Evolutionary conservation across 2,113 vertebrate species (phyloP).

Genomic region (Dasyprocta punctata): DNA sequence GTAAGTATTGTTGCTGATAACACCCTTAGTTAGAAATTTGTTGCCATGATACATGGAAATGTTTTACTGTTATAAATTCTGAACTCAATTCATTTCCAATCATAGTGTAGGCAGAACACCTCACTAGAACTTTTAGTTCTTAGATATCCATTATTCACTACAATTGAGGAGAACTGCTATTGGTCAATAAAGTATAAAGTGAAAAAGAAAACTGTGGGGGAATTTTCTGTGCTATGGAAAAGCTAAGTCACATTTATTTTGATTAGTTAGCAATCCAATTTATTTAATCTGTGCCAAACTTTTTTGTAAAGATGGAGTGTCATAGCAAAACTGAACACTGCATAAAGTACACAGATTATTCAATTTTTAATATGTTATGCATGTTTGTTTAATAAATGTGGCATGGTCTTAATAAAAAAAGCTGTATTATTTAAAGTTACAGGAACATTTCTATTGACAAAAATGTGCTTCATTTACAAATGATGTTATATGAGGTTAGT

Average conservation of each 20-base stretch:
- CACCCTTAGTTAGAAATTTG: slow-evolving; percentile 78
- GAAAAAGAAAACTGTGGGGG: not conserved
- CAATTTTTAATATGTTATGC: slow-evolving; percentile 47
- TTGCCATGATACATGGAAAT: slow-evolving; percentile 80
- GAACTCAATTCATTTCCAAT: slow-evolving; percentile 75
- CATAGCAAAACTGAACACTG: slow-evolving; percentile 67
- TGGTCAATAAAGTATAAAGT: slow-evolving; percentile 53
- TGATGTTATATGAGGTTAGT: slow-evolving; percentile 1
- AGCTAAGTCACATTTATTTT: slow-evolving; percentile 62
- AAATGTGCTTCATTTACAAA: slow-evolving; percentile 59
- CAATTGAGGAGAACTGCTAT: slow-evolving; percentile 66
- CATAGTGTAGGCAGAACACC: slow-evolving; percentile 77
- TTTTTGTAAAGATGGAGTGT: slow-evolving; percentile 67
- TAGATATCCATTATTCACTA: not conserved
- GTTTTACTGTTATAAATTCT: slow-evolving; percentile 80
- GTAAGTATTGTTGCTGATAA: slow-evolving; percentile 79
- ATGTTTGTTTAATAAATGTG: slow-evolving; percentile 60
- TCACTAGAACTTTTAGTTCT: slow-evolving; percentile 59
- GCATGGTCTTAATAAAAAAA: slow-evolving; percentile 42
- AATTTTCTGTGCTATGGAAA: slow-evolving; percentile 63
- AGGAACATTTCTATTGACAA: slow-evolving; percentile 53
- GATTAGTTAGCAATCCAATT: slow-evolving; percentile 27
- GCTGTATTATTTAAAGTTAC: slow-evolving; percentile 51
- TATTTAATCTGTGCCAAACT: slow-evolving; percentile 79
- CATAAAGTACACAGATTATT: slow-evolving; percentile 62